phyloP scores from a whole-genome alignment of 2,113 vertebrate genomes.

The Piaya cayana region DNA sequence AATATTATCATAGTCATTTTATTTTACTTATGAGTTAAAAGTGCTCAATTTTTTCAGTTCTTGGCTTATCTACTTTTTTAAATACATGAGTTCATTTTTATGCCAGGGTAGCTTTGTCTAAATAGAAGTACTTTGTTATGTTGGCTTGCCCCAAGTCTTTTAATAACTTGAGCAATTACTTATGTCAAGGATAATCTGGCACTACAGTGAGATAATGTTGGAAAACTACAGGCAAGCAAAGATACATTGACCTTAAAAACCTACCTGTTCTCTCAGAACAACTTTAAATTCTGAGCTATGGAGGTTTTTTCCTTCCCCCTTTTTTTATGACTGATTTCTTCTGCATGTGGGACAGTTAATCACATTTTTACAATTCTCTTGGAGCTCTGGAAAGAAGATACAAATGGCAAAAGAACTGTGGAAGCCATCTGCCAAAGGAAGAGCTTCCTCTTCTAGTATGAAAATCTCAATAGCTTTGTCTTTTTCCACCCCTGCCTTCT shows the following conservation, averaged over 20 bases:
- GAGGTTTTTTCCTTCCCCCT: rapidly evolving
- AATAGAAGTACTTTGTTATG: not conserved
- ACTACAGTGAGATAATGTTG: not conserved
- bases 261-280: not conserved
- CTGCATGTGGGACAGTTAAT: not conserved
- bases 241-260: not conserved
- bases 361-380: not conserved
- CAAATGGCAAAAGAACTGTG: not conserved
- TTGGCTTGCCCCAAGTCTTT: not conserved
- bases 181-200: not conserved
- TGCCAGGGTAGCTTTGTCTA: not conserved
- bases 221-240: not conserved
- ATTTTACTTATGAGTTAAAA: not conserved
- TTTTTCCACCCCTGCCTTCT: not conserved
- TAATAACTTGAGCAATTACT: not conserved
- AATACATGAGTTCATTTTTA: not conserved
- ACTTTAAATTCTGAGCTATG: not conserved
- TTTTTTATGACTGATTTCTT: not conserved
- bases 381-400: not conserved
- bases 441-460: not conserved
- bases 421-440: not conserved
- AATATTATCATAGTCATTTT: not conserved
- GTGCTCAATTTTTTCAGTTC: not conserved
- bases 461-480: not conserved
- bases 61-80: not conserved